Evolutionary conservation across 2,797 vertebrate genomes (phyloP).

Genomic region (Melanotaenia pygmaea): DNA sequence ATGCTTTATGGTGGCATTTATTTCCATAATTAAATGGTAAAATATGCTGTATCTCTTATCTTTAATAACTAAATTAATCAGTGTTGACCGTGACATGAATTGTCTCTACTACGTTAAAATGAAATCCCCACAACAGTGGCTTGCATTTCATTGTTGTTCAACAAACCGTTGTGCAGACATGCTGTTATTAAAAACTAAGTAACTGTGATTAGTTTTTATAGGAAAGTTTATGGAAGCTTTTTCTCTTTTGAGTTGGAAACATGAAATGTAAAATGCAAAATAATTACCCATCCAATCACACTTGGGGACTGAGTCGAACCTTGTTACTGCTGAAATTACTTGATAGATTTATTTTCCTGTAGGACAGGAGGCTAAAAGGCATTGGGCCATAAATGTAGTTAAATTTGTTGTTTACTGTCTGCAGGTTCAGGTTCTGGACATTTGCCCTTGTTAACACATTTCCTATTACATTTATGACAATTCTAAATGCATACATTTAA

Average conservation of each 20-base stretch:
- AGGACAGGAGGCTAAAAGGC: neutral
- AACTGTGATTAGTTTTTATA: neutral
- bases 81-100: neutral
- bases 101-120: conserved; percentile 1
- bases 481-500: neutral
- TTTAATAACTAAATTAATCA: neutral
- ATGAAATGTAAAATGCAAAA: neutral
- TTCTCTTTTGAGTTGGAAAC: neutral
- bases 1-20: neutral
- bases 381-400: neutral
- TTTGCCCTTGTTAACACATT: neutral
- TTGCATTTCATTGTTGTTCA: neutral
- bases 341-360: neutral
- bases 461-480: neutral
- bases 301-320: neutral
- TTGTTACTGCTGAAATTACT: neutral
- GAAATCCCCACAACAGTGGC: neutral
- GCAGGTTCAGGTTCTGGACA: neutral
- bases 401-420: neutral
- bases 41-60: neutral
- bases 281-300: neutral
- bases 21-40: neutral
- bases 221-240: neutral
- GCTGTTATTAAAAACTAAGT: neutral
- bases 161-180: neutral